A percentile compares a stretch with the other conserved stretches of the same genome.
Conservation (phyloP, 2,888 invertebrate genomes). For the Drosophila hamatofila region DNA sequence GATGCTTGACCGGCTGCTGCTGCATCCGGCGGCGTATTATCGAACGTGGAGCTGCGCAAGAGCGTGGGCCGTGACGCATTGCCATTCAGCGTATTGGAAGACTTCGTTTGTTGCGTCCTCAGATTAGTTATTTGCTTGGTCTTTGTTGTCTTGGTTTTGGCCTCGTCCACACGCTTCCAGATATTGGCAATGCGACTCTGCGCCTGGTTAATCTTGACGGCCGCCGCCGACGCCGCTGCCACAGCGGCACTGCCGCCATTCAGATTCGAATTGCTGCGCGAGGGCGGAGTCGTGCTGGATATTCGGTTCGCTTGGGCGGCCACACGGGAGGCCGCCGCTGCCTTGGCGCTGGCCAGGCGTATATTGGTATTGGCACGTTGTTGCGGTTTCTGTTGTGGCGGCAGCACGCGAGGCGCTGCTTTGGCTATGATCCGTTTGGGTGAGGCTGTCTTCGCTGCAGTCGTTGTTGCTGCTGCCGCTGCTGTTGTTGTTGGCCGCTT, state of each 20-base stretch:
- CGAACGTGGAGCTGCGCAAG: constrained; percentile 84
- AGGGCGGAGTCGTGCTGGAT: constrained; percentile 84
- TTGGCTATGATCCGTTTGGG: constrained; percentile 57
- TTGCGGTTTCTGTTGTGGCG: constrained; percentile 75
- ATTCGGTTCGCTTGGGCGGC: constrained; percentile 73
- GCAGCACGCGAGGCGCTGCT: constrained; percentile 14
- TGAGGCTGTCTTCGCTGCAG: constrained; percentile 31
- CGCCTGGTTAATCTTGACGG: constrained; percentile 79
- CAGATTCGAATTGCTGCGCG: constrained; percentile 84
- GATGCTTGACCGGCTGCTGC: not conserved
- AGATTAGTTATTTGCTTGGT: constrained; percentile 49
- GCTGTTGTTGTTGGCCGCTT: constrained; percentile 60
- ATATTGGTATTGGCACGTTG: constrained; percentile 85
- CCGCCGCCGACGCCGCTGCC: constrained; percentile 59
- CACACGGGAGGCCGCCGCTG: constrained; percentile 71
- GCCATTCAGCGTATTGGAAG: constrained; percentile 68
- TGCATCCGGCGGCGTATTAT: constrained; percentile 71
- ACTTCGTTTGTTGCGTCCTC: constrained; percentile 67
- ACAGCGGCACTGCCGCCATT: constrained; percentile 62
- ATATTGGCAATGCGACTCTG: constrained; percentile 85
- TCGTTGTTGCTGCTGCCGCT: constrained; percentile 51
- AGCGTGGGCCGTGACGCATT: constrained; percentile 60
- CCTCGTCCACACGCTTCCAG: constrained; percentile 84
- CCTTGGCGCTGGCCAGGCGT: constrained; percentile 73
- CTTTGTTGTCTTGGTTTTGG: constrained; percentile 62